Conservation (phyloP, 1,140 invertebrate genomes). For the Euborellia annulipes region DNA sequence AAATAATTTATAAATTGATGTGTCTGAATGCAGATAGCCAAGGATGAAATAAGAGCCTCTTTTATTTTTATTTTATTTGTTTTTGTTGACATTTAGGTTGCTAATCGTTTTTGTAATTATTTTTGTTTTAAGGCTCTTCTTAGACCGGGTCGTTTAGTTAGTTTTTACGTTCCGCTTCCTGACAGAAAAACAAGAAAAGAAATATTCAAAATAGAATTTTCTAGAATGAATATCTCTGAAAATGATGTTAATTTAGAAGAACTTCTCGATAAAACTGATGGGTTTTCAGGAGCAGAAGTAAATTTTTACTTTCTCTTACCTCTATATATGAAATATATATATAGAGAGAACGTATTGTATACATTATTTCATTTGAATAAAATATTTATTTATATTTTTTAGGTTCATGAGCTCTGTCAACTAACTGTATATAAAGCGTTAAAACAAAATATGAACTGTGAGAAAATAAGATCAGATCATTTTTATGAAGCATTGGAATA, state of each 20-base stretch:
- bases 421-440: too few relatives aligned
- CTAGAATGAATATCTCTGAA: constrained; percentile 40
- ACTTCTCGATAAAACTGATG: constrained; percentile 47
- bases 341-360: too few relatives aligned
- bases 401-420: too few relatives aligned
- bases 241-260: constrained; percentile 42
- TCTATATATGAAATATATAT: too few relatives aligned
- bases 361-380: too few relatives aligned
- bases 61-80: not conserved
- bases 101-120: not conserved
- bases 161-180: constrained; percentile 77
- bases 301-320: too few relatives aligned
- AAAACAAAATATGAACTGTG: too few relatives aligned
- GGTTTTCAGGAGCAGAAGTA: constrained; percentile 81
- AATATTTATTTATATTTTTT: too few relatives aligned
- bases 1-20: not conserved
- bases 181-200: constrained; percentile 50
- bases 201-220: constrained; percentile 52
- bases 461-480: too few relatives aligned
- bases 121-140: constrained; percentile 51
- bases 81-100: not conserved
- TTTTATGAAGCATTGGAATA: too few relatives aligned
- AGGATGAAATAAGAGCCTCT: not conserved
- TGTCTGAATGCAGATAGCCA: not conserved
- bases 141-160: constrained; percentile 73